Conservation (phyloP, 2,888 invertebrate species). For the Latrodectus hesperus region DNA sequence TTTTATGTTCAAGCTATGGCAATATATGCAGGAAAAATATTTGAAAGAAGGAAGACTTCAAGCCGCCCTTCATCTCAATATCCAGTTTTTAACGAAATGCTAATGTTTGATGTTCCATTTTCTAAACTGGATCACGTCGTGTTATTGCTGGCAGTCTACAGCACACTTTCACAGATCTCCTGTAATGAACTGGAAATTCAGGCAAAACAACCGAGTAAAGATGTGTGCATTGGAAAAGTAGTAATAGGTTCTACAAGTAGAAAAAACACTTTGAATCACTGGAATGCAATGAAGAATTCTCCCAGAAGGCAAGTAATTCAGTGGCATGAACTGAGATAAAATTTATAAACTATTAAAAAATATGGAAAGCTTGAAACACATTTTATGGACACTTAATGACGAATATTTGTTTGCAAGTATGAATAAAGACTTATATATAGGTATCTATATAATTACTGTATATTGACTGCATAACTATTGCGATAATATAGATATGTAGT, state of each 20-base stretch:
- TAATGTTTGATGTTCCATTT: conserved; percentile 62
- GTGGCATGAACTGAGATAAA: conserved; percentile 60
- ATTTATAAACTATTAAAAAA: neutral
- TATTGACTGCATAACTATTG: too few species aligned
- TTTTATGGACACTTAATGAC: too few species aligned
- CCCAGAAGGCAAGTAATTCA: conserved; percentile 61
- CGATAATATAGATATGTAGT: neutral
- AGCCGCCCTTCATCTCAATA: conserved; percentile 32
- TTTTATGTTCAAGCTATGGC: conserved; percentile 63
- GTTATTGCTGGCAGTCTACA: conserved; percentile 43
- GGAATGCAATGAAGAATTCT: conserved; percentile 54
- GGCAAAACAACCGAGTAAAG: conserved; percentile 17
- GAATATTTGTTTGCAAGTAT: too few species aligned
- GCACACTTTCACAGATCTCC: neutral
- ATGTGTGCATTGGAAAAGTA: conserved; percentile 54
- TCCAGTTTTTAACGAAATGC: conserved; percentile 66
- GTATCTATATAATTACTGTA: too few species aligned
- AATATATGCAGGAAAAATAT: conserved; percentile 57
- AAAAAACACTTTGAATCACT: conserved; percentile 44
- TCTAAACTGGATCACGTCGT: conserved; percentile 50
- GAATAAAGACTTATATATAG: too few species aligned
- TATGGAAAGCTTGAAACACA: too few species aligned
- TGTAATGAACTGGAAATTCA: neutral
- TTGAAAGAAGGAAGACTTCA: conserved; percentile 58
- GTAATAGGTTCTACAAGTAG: conserved; percentile 50